These are phyloP conservation scores for Oppia nitens DNA, from an alignment of 1,140 invertebrate species.

Conservation along the genomic window DNA sequence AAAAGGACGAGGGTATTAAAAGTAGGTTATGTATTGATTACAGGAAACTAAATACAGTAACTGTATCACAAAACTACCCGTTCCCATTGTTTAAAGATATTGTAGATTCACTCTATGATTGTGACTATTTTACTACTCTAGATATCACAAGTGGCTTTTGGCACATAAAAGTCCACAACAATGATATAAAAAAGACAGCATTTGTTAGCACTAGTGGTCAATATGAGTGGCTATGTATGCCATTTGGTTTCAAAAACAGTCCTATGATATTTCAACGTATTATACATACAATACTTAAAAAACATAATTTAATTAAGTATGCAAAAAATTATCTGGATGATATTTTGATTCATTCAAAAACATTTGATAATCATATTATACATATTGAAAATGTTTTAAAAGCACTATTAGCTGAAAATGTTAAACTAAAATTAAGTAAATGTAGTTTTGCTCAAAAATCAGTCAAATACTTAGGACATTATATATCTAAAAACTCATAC, in stretches of 20 bases:
- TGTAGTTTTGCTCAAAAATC: constrained; percentile 9
- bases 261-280: constrained; percentile 29
- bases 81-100: constrained; percentile 32
- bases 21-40: constrained; percentile 32
- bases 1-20: constrained; percentile 16
- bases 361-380: constrained; percentile 15
- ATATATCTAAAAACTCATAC: constrained; percentile 8
- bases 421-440: constrained; percentile 14
- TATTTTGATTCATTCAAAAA: constrained; percentile 17
- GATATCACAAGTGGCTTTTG: constrained; percentile 10
- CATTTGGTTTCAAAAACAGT: constrained; percentile 17
- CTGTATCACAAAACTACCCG: constrained; percentile 32
- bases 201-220: constrained; percentile 7
- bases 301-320: constrained; percentile 4
- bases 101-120: constrained; percentile 21
- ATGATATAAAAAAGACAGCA: constrained; percentile 26
- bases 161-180: constrained; percentile 21
- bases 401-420: not conserved
- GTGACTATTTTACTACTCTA: constrained; percentile 28
- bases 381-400: constrained; percentile 7
- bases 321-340: constrained; percentile 15
- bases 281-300: constrained; percentile 27
- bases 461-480: constrained; percentile 16
- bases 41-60: constrained; percentile 30
- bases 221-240: constrained; percentile 11